phyloP scores from a whole-genome alignment of 2,797 vertebrate species.

The Melopsittacus undulatus region DNA sequence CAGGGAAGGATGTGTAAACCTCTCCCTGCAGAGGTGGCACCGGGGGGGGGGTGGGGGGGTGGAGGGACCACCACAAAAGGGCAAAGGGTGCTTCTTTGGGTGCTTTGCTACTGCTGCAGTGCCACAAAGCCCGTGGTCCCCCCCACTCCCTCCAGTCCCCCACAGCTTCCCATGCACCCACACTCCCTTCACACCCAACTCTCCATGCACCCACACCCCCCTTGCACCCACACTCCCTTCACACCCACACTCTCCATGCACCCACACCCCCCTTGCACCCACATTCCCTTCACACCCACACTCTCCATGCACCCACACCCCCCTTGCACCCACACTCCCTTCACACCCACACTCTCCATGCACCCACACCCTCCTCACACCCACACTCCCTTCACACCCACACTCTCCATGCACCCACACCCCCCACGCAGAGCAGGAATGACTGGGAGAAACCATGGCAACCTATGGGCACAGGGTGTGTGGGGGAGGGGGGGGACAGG shows the following conservation, averaged over 20 bases:
- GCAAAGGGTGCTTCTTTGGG: background rate
- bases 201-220: no score
- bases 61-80: accelerated
- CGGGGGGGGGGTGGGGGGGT: no score
- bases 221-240: background rate
- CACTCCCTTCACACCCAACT: no score
- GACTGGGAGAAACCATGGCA: slow-evolving; percentile 62
- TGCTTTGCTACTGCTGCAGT: accelerated
- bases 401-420: no score
- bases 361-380: no score
- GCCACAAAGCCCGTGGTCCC: background rate
- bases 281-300: background rate
- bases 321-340: background rate
- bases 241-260: background rate
- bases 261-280: background rate
- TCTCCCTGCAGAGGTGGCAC: background rate
- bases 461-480: background rate
- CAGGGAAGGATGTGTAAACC: background rate
- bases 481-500: background rate
- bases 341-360: background rate
- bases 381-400: no score
- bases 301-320: background rate
- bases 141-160: background rate
- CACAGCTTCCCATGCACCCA: background rate
- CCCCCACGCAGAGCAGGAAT: slow-evolving; percentile 20